Base-by-base conservation (phyloP, 2,113 vertebrate genomes). In the Pelvicachromis taeniatus region DNA sequence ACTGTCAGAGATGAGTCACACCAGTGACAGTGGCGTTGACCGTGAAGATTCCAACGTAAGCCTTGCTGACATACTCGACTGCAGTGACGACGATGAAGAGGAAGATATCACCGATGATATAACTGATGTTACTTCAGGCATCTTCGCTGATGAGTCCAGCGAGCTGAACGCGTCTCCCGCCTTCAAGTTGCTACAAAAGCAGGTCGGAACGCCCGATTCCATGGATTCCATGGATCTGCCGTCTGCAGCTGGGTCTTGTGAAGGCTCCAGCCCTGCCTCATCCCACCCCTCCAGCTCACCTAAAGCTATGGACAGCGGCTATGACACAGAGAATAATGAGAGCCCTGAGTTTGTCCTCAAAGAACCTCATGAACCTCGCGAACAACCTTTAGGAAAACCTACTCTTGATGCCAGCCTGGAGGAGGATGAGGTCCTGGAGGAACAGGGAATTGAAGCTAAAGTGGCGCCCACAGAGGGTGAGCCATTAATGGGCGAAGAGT, bases 251-350 rank as follows among this genome's bases (percentile, higher is more conserved):
- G 97, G 96, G 23, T 96, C 96, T 59, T 95, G 95, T 42, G 97
- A 97, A 59, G 95, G 94, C 9, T 96, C 96, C 89, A 97, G 96
- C 12, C 96, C 95, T 0, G 93, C 92, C 0, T 85, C 92, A 10
- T 96, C 96, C 4, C 58, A 89, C 1, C 92, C 97, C 0, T 90
- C 96, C 0, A 95, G 95, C 80, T 98, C 97, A 48, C 96, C 97
- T 26, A 97, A 96, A 31, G 97, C 98, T 10, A 92, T 97, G 26
- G 99, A 99, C 95, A 99, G 99, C 1, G 99, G 99, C 78, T 99
- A 99, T 1, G 98, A 99, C 93, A 99, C 99, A 0, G 98, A 99
- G 91, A 99, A 99, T 82, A 97, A 99, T 0, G 98, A 99, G 89
- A 99, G 98, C 45, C 99, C 99, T 0, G 98, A 99, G 94, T 98